phyloP scores from a whole-genome alignment of 2,113 vertebrate genomes.

The Aegotheles bennettii region DNA sequence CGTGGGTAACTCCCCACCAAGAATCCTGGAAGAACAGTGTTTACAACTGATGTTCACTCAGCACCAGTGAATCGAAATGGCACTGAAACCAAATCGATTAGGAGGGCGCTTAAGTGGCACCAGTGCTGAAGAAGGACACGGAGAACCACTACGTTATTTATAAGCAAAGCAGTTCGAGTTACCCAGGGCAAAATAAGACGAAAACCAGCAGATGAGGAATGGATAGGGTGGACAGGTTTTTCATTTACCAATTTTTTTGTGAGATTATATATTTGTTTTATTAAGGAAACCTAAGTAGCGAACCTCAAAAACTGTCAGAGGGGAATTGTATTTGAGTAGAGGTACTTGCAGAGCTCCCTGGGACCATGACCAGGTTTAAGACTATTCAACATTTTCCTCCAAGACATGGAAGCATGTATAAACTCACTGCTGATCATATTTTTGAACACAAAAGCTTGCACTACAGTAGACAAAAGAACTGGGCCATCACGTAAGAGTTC shows the following conservation, averaged over 20 bases:
- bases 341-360: background rate
- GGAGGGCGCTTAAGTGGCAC: accelerated
- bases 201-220: background rate
- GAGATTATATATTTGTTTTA: background rate
- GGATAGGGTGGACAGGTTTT: background rate
- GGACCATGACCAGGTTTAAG: background rate
- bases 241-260: background rate
- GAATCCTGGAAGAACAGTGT: background rate
- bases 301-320: background rate
- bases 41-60: background rate
- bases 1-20: background rate
- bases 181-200: background rate
- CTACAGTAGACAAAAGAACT: background rate
- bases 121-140: accelerated
- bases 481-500: background rate
- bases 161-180: background rate
- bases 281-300: background rate
- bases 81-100: background rate
- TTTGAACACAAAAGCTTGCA: background rate
- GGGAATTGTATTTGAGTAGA: background rate
- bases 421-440: background rate
- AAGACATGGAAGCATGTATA: background rate
- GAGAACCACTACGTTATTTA: background rate
- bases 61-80: background rate
- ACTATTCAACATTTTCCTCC: background rate